Evolutionary conservation across 2,888 invertebrate species (phyloP).

Genomic region (Asteroscopus sphinx): DNA sequence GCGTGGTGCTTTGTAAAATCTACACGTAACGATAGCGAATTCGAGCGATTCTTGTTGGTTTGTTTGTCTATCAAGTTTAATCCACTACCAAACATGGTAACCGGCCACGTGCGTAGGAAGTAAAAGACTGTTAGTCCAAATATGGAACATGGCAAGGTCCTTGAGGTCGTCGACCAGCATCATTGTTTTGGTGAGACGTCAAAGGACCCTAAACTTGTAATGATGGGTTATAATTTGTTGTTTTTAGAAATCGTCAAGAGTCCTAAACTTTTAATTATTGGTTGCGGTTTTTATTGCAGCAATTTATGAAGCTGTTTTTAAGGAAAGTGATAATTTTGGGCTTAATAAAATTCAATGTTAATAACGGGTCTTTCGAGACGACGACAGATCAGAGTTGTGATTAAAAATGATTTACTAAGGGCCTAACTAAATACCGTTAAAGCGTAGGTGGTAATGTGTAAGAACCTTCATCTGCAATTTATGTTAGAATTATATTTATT

Average conservation of each 20-base stretch:
- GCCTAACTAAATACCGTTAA: conserved; percentile 30
- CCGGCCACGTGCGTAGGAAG: conserved; percentile 57
- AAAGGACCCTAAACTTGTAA: conserved; percentile 21
- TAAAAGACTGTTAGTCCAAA: conserved; percentile 51
- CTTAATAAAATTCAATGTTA: conserved; percentile 1
- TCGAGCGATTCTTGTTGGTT: conserved; percentile 20
- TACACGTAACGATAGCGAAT: conserved; percentile 24
- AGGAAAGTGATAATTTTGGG: conserved; percentile 1
- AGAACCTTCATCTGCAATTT: too few relatives aligned
- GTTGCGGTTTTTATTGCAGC: too few relatives aligned
- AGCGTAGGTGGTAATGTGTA: conserved; percentile 29
- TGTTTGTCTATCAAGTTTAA: conserved; percentile 46
- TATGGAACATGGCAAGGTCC: conserved; percentile 52
- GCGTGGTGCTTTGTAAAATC: conserved; percentile 16
- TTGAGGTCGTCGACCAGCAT: conserved; percentile 50
- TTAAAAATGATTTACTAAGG: conserved; percentile 25
- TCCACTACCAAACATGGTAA: conserved; percentile 41
- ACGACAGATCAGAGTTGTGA: conserved; percentile 5
- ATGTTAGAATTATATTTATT: background rate
- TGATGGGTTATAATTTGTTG: conserved; percentile 3
- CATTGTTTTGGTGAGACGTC: conserved; percentile 33
- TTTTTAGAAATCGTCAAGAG: background rate
- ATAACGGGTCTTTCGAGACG: conserved; percentile 26
- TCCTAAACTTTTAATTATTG: too few relatives aligned
- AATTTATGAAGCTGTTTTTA: background rate